A percentile compares a stretch with the other conserved stretches of the same genome.
phyloP scores from a whole-genome alignment of 2,113 vertebrate genomes.

The Potamarius usumacintae region DNA sequence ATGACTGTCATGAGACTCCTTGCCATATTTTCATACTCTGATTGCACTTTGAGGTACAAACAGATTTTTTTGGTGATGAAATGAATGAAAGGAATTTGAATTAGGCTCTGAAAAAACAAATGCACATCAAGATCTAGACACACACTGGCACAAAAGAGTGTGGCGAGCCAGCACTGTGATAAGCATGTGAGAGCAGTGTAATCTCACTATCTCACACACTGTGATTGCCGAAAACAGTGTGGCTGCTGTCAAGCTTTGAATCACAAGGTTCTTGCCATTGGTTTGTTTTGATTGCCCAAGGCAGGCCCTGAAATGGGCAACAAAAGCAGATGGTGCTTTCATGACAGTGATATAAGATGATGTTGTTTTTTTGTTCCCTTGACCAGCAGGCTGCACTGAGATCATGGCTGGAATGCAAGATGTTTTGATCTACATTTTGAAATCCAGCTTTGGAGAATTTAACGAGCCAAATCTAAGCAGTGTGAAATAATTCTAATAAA shows the following conservation, averaged over 20 bases:
- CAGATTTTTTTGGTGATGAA: constrained; percentile 52
- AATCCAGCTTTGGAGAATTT: neutral
- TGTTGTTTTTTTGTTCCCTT: neutral
- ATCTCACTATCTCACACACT: constrained; percentile 42
- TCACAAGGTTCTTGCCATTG: constrained; percentile 10
- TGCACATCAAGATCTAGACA: constrained; percentile 55
- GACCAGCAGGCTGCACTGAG: constrained; percentile 47
- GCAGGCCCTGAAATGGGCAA: constrained; percentile 29
- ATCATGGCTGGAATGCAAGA: constrained; percentile 27
- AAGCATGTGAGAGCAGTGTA: constrained; percentile 36
- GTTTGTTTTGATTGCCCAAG: constrained; percentile 44
- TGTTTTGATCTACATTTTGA: neutral
- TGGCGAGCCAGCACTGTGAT: constrained; percentile 41
- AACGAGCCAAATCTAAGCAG: neutral
- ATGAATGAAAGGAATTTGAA: constrained; percentile 64
- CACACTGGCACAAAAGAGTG: constrained; percentile 58
- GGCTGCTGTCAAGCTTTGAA: constrained; percentile 48
- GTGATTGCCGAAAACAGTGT: constrained; percentile 47
- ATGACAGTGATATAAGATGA: constrained; percentile 17
- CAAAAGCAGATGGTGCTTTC: constrained; percentile 41
- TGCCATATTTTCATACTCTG: constrained; percentile 56
- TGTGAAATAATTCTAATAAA: neutral
- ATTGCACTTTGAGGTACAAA: constrained; percentile 57
- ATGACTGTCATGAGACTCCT: constrained; percentile 11
- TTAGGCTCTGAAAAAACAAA: constrained; percentile 63